phyloP scores from a whole-genome alignment of 2,113 vertebrate genomes.

The Copsychus sechellarum region DNA sequence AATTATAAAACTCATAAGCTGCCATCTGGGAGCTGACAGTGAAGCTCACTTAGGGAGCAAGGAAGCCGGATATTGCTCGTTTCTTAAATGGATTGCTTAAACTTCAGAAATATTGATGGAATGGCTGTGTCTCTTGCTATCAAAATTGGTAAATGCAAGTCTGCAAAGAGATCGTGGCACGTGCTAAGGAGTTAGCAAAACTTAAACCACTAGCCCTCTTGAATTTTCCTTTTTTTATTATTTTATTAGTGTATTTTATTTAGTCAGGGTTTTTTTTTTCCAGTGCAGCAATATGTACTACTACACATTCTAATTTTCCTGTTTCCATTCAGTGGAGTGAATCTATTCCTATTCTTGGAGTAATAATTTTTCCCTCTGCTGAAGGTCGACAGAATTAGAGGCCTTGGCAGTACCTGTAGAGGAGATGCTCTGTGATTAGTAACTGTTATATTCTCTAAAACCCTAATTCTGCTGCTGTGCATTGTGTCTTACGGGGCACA shows the following conservation, averaged over 20 bases:
- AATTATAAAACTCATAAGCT: background rate
- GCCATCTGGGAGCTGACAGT: background rate
- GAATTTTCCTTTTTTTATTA: background rate
- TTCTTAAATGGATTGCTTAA: background rate
- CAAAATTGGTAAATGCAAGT: background rate
- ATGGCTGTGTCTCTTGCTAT: background rate
- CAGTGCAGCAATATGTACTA: background rate
- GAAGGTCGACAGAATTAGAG: background rate
- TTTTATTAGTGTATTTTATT: background rate
- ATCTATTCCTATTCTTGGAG: background rate
- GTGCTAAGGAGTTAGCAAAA: background rate
- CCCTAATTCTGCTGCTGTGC: background rate
- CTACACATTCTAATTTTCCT: background rate
- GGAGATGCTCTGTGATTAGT: background rate
- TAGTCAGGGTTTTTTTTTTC: background rate
- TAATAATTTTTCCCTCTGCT: background rate
- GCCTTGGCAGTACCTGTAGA: background rate
- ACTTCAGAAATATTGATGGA: background rate
- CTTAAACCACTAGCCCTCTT: background rate
- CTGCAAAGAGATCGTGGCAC: background rate
- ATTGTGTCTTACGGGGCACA: fast-evolving
- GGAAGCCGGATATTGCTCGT: background rate
- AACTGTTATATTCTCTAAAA: background rate
- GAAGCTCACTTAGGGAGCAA: background rate
- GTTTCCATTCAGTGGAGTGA: background rate